Evolutionary conservation across 2,888 invertebrate species (phyloP).

Genomic region (Allacma fusca): DNA sequence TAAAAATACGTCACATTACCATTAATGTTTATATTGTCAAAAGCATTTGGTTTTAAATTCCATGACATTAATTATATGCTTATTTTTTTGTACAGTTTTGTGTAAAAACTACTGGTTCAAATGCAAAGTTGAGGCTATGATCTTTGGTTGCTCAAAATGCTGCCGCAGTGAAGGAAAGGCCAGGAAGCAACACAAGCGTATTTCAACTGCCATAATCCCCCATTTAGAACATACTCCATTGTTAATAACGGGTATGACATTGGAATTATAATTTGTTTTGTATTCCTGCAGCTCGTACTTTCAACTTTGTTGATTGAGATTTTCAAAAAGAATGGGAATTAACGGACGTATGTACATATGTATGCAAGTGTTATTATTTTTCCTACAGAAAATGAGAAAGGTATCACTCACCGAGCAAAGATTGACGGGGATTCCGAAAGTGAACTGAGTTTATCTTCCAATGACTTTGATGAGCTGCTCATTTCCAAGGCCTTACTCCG

Average conservation of each 20-base stretch:
- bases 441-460: slow-evolving; percentile 42
- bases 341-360: too few relatives aligned
- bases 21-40: too few relatives aligned
- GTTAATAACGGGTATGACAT: not conserved
- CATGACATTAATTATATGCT: too few relatives aligned
- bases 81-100: too few relatives aligned
- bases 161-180: not conserved
- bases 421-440: slow-evolving; percentile 13
- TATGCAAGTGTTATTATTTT: not conserved
- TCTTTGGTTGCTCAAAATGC: not conserved
- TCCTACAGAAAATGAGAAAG: slow-evolving; percentile 41
- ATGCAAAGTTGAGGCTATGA: slow-evolving; percentile 25
- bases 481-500: slow-evolving; percentile 45
- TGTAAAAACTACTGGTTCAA: slow-evolving; percentile 49
- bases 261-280: not conserved
- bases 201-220: not conserved
- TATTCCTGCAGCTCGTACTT: too few relatives aligned
- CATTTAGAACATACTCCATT: not conserved
- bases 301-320: too few relatives aligned
- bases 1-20: too few relatives aligned
- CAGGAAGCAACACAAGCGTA: not conserved
- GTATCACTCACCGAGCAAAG: slow-evolving; percentile 20
- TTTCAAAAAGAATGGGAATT: too few relatives aligned
- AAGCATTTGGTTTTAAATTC: too few relatives aligned
- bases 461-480: slow-evolving; percentile 47